Evolutionary conservation across 2,888 invertebrate species (phyloP), one percentile per base, ranked within the genome.

Genomic region (Ochropacha duplaris): DNA sequence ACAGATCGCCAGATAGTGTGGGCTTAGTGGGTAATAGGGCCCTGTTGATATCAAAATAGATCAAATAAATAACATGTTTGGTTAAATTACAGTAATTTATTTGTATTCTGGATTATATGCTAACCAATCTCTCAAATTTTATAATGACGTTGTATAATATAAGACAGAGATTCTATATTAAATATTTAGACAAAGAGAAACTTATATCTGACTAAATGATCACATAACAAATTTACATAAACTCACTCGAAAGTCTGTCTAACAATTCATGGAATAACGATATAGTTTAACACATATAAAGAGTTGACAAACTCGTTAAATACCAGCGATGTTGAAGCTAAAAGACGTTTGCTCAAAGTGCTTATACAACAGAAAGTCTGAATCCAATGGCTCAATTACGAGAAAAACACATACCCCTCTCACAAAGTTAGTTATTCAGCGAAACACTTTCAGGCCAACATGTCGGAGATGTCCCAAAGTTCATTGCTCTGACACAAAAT

Each of bases 401-500:
- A 61, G 55, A 64, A 65, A 68, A 66, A 68, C 56, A 61, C 58
- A 63, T 59, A 68, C 57, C 61, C 19, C 57, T 52, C 39, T 44
- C 50, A 55, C 58, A 54, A 62, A 60, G 60, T 59, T 57, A 71
- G 66, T 69, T 65, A 75, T 70, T 71, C 61, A 67, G 60, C 67
- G 64, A 71, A 71, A 70, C 64, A 69, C 70, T 69, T 73, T 69
- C 64, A 59, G 58, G 60, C 64, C 54, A 65, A 68, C 65, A 68
- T 68, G 62, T 62, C 57, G 65, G 57, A 57, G 60, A 60, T 62
- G 62, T 64, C 56, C 60, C 58, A 59, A n/a, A 75, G 72, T 74
- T 75, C 70, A 64, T 75, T 64, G 62, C 65, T 63, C 67, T 51
- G 56, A 59, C 69, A 64, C 65, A 63, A 74, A 74, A 75, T 73